These are phyloP conservation scores for Pomatorhinus ruficollis DNA, from an alignment of 2,113 vertebrate species.

Conservation along the genomic window DNA sequence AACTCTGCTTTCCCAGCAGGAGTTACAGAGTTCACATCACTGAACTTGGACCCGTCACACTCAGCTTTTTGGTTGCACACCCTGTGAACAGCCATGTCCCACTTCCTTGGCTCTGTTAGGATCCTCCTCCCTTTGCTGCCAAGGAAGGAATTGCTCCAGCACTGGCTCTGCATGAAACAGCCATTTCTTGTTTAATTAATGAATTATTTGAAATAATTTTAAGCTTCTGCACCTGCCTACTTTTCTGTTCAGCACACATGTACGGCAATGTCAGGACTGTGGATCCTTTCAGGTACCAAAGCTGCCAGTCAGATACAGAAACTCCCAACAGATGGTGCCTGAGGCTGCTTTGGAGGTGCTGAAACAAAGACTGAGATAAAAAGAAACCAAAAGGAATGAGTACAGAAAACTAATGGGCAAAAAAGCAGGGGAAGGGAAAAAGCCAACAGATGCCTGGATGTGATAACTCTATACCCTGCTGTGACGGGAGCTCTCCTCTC, in stretches of 20 bases:
- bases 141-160: background rate
- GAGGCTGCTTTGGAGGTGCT: background rate
- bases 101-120: rapidly evolving
- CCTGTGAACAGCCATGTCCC: background rate
- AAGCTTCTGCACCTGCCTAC: background rate
- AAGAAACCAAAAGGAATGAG: background rate
- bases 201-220: background rate
- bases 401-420: background rate
- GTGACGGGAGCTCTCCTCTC: background rate
- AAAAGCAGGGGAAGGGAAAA: background rate
- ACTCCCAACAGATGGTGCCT: rapidly evolving
- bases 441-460: background rate
- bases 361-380: background rate
- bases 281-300: background rate
- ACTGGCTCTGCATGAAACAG: background rate
- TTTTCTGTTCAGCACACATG: background rate
- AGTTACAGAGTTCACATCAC: background rate
- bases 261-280: background rate
- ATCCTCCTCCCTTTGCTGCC: background rate
- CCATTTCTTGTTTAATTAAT: background rate
- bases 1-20: background rate
- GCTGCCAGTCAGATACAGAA: background rate
- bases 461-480: rapidly evolving
- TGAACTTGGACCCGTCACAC: background rate
- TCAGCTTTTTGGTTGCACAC: background rate